A percentile compares a stretch with the other conserved stretches of the same genome.
Evolutionary conservation across 2,113 vertebrate species (phyloP).

Genomic region (Tetrax tetrax): DNA sequence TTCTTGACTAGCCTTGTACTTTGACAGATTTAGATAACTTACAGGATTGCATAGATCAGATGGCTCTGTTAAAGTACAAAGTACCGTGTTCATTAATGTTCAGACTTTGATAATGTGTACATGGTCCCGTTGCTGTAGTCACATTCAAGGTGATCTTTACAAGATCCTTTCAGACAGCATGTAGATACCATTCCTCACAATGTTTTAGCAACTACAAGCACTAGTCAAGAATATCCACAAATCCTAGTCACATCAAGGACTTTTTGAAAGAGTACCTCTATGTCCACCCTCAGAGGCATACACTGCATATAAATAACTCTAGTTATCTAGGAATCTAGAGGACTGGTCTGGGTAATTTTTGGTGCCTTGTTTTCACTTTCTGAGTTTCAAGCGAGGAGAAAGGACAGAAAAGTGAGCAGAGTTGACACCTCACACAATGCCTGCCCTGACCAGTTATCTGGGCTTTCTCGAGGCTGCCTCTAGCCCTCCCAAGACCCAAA

Average conservation of each 20-base stretch:
- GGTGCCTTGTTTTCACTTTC: conserved; percentile 1
- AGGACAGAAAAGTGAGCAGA: neutral
- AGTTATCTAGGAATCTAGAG: neutral
- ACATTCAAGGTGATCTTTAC: neutral
- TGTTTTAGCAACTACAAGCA: neutral
- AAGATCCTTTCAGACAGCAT: neutral
- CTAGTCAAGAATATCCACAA: neutral
- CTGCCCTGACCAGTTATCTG: neutral
- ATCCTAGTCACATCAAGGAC: neutral
- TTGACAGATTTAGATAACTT: neutral
- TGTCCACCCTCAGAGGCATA: neutral
- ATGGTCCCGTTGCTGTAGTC: neutral
- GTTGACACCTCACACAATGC: neutral
- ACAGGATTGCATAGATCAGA: neutral
- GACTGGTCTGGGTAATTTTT: neutral
- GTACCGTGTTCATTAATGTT: neutral
- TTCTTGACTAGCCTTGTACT: neutral
- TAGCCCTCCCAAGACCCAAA: neutral
- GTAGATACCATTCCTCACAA: neutral
- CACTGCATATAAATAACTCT: neutral
- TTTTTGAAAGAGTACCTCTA: neutral
- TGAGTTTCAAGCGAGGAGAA: neutral
- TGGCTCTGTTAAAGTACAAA: neutral
- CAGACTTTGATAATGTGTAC: neutral
- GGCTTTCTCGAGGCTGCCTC: neutral